Percentiles rank a stretch among this genome's conserved stretches.
Evolutionary conservation across 1,140 invertebrate species (phyloP).

Genomic region (Lepidotrigona ventralis): DNA sequence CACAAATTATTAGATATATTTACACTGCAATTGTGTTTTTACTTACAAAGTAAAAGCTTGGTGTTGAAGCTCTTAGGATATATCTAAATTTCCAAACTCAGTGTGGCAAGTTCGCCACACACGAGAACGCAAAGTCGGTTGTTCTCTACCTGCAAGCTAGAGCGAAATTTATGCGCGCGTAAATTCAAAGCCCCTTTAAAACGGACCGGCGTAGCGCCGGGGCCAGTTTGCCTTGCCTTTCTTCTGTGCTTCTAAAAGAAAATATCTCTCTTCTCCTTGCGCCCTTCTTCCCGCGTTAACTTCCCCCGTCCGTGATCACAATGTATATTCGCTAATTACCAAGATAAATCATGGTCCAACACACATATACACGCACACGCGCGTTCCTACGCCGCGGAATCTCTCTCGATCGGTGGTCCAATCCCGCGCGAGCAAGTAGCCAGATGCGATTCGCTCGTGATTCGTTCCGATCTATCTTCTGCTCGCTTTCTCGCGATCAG

Average conservation of each 20-base stretch:
- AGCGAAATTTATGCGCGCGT: constrained; percentile 39
- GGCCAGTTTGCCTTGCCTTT: not conserved
- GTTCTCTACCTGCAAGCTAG: not conserved
- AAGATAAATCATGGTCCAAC: not conserved
- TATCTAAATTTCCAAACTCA: rapidly evolving
- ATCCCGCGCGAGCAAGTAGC: not conserved
- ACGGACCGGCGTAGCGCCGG: not conserved
- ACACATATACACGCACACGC: too few species aligned
- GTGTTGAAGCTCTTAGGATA: too few species aligned
- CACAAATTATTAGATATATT: too few species aligned
- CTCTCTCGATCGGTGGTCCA: constrained; percentile 2
- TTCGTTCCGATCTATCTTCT: not conserved
- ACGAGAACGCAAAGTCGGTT: not conserved
- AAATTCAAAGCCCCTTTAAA: constrained; percentile 31
- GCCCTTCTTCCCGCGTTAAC: not conserved
- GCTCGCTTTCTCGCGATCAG: not conserved
- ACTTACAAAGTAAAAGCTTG: too few species aligned
- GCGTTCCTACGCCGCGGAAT: not conserved
- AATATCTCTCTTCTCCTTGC: not conserved
- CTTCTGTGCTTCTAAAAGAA: not conserved
- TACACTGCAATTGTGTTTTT: too few species aligned
- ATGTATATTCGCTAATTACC: constrained; percentile 3
- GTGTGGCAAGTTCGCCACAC: not conserved
- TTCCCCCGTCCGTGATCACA: not conserved
- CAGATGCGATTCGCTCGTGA: not conserved